Evolutionary conservation across 2,888 invertebrate species (phyloP), one percentile per base, ranked within the genome.

Genomic region (Hermodice carunculata): DNA sequence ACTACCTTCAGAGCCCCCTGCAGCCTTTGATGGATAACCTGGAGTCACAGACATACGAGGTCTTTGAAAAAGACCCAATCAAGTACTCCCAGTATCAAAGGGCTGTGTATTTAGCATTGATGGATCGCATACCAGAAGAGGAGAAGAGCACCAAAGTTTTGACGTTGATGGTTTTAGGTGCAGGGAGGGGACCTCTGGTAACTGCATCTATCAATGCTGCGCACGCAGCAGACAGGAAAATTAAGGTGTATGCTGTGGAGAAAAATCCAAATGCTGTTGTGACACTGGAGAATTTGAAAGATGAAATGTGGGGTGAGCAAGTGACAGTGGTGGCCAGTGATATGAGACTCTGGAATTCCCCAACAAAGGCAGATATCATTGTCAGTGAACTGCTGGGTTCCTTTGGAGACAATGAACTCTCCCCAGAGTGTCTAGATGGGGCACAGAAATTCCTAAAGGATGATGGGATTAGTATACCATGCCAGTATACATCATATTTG

Each of bases 321-420:
- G 87, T 87, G 22, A 83, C 82, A 6, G 82, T 88, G 11, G 76
- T 88, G 44, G 82, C 86, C 49, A 78, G 83, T 69, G 88, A 88
- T 77, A 88, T 88, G 87, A 74, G 88, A 37, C 71, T 77, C 24
- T 84, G 87, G 81, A 72, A 80, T 19, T 82, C 85, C 0, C 81
- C 84, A 0, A 93, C 94, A 64, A 92, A 93, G 82, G 97, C 97
- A 0, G 98, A 99, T 87, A 94, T 98, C 76, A 88, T 98, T 57
- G 93, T 99, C 29, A 98, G 98, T 0, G 99, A 99, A 87, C 88
- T 99, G 48, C 88, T 99, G 58, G 98, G 96, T 0, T 98, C 98
- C 1, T 99, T 99, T 89, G 97, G 97, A 24, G 99, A 99, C 85
- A 99, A 99, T 85, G 99, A 99, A 87, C 89, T 99, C 14, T 96